Evolutionary conservation across 2,797 vertebrate species (phyloP), one percentile per base, ranked within the genome.

Genomic region (Sebastes jordani): DNA sequence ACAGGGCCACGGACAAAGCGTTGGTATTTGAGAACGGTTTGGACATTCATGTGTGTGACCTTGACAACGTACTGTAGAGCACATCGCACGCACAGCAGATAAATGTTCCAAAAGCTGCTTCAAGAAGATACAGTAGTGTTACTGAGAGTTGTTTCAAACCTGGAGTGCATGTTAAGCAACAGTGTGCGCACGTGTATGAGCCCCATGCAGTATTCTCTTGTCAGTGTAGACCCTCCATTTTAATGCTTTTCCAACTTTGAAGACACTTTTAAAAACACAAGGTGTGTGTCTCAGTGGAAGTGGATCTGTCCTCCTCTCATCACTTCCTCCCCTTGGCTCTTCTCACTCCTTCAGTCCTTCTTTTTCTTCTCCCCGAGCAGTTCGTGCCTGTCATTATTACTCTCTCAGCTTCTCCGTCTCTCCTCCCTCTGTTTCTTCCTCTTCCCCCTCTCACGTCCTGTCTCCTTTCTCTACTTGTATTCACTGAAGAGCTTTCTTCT

Each of bases 301-400:
- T 30, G 49, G 25, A 42, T 22, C 9, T 49, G 30, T 73, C 55
- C 64, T 71, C 58, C 22, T 56, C 55, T 56, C 20, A 32, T 42
- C 71, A 29, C 25, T 36, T 7, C 14, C 49, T 20, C 22, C 36
- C 22, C 36, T 23, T 22, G 4, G 52, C 52, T 23, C 52, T 32
- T 46, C 42, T 46, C 16, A 46, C 42, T 46, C 16, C 32, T 23
- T 34, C 22, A 11, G 42, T 4, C 42, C 42, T 46, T 46, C 42
- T 63, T 55, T 55, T 61, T 69, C 64, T 7, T 55, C 6, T 63
- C n/a, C 55, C 9, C 7, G 7, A 71, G 27, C 69, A 46, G 23
- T 74, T 80, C 66, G 2, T 61, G 29, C 36, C 49, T 52, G 22
- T 80, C 34, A 65, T 30, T 71, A 75, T 76, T 36, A 74, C 6